phyloP scores from a whole-genome alignment of 2,797 vertebrate genomes.

The Hydrolagus colliei region DNA sequence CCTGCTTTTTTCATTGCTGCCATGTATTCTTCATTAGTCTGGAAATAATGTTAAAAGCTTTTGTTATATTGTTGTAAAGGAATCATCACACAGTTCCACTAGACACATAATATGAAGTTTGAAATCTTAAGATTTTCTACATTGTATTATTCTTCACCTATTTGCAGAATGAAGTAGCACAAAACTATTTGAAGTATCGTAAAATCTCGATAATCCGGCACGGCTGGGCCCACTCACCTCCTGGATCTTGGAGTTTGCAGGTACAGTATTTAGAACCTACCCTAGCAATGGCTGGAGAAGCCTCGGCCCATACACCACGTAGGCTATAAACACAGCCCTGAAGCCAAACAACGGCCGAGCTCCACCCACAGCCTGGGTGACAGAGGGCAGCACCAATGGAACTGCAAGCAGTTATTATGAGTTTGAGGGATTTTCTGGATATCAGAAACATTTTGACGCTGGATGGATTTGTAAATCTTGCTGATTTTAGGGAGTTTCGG shows the following conservation, averaged over 20 bases:
- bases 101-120: not conserved
- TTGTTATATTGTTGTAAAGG: not conserved
- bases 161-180: not conserved
- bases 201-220: too few species aligned
- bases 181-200: not conserved
- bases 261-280: too few species aligned
- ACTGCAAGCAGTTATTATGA: too few species aligned
- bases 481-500: too few species aligned
- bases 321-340: not conserved
- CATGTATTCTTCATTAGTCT: conserved; percentile 1
- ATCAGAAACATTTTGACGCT: too few species aligned
- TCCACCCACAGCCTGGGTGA: not conserved
- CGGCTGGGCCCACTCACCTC: too few species aligned
- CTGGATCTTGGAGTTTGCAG: too few species aligned
- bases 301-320: not conserved
- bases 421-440: too few species aligned
- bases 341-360: too few species aligned
- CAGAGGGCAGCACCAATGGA: too few species aligned
- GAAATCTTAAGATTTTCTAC: not conserved
- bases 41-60: not conserved
- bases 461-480: too few species aligned
- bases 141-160: not conserved
- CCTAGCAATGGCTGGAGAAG: too few species aligned
- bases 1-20: not conserved
- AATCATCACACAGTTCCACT: not conserved